Evolutionary conservation across 53 echinoderm and acorn worm species (phyloP), one percentile per base, ranked within the genome.

Genomic region (Holothuria leucospilota): DNA sequence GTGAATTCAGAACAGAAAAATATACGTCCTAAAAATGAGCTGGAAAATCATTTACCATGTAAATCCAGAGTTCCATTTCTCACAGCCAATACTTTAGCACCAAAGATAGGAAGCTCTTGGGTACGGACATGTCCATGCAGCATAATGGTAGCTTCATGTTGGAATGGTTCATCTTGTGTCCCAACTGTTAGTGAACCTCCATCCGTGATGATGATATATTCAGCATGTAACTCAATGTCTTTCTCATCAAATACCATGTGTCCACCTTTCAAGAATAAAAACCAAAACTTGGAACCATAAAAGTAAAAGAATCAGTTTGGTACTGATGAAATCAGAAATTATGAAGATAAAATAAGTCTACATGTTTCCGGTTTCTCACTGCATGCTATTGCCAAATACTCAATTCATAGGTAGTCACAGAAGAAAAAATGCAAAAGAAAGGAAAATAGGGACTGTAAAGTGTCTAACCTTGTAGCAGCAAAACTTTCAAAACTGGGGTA

Each of bases 21-120:
- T 2, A 7, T 46, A 2, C 3, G 1, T 34, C 34, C 3, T 34
- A 46, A 46, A 9, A 46, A 46, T 46, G 24, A 42, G 21, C n/a
- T 51, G 20, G 12, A 61, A 77, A 28, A 59, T 34, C 2, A 49
- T 65, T 87, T 79, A 96, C 96, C 96, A 67, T 96, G 96, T 13
- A 96, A 69, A 62, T 96, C 96, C 30, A 96, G 87, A 23, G 96
- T 96, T 24, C 96, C 96, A 79, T 96, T 92, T 29, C 96, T 86
- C 20, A 96, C 96, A 72, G 96, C 96, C 49, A 96, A 75, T 10
- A 91, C 91, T 84, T 96, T 96, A 10, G 96, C 94, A 6, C 96
- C 96, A 89, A 88, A 96, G 29, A 94, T 72, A 5, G 96, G 96
- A 56, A 96, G 88, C 71, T 96, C 96, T 29, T 77, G 86, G 51